Conservation (phyloP, 92 coral and sea anemone genomes). For the Palythoa grandiflora region DNA sequence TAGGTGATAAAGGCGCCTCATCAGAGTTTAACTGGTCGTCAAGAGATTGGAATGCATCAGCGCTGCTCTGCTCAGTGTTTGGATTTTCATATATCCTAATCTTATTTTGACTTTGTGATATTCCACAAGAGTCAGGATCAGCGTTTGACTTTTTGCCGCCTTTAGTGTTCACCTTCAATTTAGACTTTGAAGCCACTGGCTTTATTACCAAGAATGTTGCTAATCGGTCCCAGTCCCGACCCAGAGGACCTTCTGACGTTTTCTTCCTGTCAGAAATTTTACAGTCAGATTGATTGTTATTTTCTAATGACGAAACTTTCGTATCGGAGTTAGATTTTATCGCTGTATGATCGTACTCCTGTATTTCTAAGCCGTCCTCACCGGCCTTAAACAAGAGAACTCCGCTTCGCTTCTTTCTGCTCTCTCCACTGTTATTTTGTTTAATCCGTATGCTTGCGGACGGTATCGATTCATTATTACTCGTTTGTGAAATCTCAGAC, state of each 20-base stretch:
- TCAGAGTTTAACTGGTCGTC: slow-evolving; percentile 41
- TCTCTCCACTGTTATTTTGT: slow-evolving; percentile 46
- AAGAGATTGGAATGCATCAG: slow-evolving; percentile 35
- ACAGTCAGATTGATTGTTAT: slow-evolving; percentile 39
- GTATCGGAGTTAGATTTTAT: slow-evolving; percentile 47
- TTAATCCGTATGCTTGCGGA: slow-evolving; percentile 68
- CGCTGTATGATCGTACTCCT: slow-evolving; percentile 72
- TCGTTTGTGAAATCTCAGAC: background rate
- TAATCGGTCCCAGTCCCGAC: slow-evolving; percentile 75
- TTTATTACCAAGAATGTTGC: slow-evolving; percentile 83
- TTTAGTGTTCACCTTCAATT: slow-evolving; percentile 71
- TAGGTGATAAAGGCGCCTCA: slow-evolving; percentile 59
- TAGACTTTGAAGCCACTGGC: slow-evolving; percentile 74
- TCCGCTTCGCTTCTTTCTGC: slow-evolving; percentile 81
- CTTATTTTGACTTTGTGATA: slow-evolving; percentile 63
- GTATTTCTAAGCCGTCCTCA: slow-evolving; percentile 75
- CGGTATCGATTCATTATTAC: slow-evolving; percentile 63
- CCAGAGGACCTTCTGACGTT: slow-evolving; percentile 24
- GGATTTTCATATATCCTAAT: slow-evolving; percentile 90
- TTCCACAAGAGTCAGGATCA: slow-evolving; percentile 58
- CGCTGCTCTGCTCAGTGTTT: slow-evolving; percentile 60
- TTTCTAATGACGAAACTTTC: slow-evolving; percentile 19
- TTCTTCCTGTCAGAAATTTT: slow-evolving; percentile 41
- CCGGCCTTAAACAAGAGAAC: slow-evolving; percentile 84
- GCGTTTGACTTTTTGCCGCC: slow-evolving; percentile 79